A percentile compares a stretch with the other conserved stretches of the same genome.
phyloP scores from a whole-genome alignment of 2,113 vertebrate species.

The Felis catus region DNA sequence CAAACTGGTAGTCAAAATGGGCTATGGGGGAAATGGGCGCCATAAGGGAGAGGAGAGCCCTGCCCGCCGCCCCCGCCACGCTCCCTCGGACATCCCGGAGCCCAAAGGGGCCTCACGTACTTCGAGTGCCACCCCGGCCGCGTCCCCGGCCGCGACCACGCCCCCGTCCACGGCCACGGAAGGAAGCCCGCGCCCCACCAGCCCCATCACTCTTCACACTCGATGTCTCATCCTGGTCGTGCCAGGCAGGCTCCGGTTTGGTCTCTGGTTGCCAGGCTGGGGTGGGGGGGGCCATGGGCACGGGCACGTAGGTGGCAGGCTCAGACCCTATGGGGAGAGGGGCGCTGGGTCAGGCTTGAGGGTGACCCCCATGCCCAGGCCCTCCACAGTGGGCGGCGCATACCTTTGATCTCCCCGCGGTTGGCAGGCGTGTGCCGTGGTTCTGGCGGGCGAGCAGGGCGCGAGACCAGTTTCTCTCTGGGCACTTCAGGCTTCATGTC shows the following conservation, averaged over 20 bases:
- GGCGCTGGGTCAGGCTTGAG: background rate
- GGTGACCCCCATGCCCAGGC: background rate
- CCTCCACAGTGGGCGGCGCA: background rate
- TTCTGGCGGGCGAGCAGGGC: conserved; percentile 95
- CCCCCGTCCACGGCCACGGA: conserved; percentile 94
- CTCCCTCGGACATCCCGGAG: conserved; percentile 54
- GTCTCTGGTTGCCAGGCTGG: conserved; percentile 95
- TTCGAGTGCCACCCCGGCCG: conserved; percentile 90
- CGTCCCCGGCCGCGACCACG: conserved; percentile 93
- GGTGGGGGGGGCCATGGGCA: conserved; percentile 72
- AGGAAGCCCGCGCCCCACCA: conserved; percentile 92
- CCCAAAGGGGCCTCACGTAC: conserved; percentile 77
- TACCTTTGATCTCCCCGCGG: conserved; percentile 95
- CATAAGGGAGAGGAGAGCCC: conserved; percentile 7
- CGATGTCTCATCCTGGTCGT: conserved; percentile 96
- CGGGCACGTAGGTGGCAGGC: conserved; percentile 65
- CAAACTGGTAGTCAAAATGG: conserved; percentile 95
- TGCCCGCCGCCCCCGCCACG: background rate
- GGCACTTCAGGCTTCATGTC: conserved; percentile 98
- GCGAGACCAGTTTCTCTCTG: conserved; percentile 94
- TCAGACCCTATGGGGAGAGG: conserved; percentile 66
- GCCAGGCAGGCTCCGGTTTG: conserved; percentile 95
- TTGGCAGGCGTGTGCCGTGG: conserved; percentile 90
- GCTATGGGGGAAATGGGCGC: conserved; percentile 81
- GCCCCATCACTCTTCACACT: conserved; percentile 98